Evolutionary conservation across 2,113 vertebrate genomes (phyloP).

Genomic region (Erinaceus europaeus): DNA sequence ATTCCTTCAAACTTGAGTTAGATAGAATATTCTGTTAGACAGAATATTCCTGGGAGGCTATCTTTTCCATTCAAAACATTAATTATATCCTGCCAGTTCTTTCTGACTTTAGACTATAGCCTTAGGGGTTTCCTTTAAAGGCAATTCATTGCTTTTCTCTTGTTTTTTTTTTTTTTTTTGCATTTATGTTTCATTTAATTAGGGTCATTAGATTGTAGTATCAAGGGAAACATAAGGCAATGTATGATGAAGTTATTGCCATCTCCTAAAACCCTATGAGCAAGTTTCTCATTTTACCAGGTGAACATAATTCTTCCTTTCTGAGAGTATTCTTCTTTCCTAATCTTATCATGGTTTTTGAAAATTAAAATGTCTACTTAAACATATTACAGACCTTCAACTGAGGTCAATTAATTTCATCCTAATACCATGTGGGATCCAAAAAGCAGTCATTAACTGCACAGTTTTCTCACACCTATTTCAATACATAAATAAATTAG

Average conservation of each 20-base stretch:
- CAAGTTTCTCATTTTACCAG: not conserved
- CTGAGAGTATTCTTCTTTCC: not conserved
- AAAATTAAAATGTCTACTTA: conserved; percentile 22
- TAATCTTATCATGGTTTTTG: not conserved
- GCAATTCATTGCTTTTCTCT: no score
- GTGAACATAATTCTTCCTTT: not conserved
- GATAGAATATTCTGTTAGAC: no score
- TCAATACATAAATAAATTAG: not conserved
- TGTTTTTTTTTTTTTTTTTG: not conserved
- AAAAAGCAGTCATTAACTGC: conserved; percentile 2
- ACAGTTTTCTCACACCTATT: not conserved
- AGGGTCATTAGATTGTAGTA: not conserved
- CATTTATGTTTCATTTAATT: not conserved
- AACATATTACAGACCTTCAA: not conserved
- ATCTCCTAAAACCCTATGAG: not conserved
- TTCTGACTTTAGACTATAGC: no score
- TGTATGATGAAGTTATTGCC: no score
- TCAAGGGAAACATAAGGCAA: not conserved
- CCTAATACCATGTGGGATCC: conserved; percentile 1
- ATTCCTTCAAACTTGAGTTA: no score
- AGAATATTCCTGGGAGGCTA: no score
- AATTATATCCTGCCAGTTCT: no score
- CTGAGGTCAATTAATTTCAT: not conserved
- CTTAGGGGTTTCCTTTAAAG: no score
- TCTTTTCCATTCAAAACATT: no score